These are phyloP conservation scores for Dasypogon diadema DNA, from an alignment of 2,888 invertebrate species.

Conservation along the genomic window DNA sequence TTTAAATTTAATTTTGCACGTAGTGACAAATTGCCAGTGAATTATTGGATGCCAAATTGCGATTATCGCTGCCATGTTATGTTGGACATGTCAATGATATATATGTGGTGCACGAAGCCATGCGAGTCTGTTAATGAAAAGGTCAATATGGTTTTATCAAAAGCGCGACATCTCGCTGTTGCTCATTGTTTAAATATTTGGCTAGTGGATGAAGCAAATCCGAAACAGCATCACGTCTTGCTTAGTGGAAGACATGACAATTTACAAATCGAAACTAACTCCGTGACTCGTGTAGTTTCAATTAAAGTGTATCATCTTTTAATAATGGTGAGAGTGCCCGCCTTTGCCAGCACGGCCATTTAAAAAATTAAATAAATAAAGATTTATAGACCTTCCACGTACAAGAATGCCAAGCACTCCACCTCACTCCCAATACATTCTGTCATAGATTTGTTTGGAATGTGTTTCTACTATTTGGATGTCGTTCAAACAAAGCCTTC, in stretches of 20 bases:
- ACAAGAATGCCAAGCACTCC: not conserved
- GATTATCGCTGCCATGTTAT: slow-evolving; percentile 55
- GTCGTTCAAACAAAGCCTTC: not conserved
- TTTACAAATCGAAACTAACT: too few relatives aligned
- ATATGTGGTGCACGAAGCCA: slow-evolving; percentile 34
- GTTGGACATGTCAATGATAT: slow-evolving; percentile 51
- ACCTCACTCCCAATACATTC: not conserved
- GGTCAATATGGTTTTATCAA: slow-evolving; percentile 42
- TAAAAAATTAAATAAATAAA: slow-evolving; percentile 22
- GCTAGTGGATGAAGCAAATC: too few relatives aligned
- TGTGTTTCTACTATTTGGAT: slow-evolving; percentile 1
- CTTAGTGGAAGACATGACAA: too few relatives aligned
- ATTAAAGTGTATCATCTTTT: slow-evolving; percentile 30
- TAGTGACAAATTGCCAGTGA: slow-evolving; percentile 57
- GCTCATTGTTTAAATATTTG: not conserved
- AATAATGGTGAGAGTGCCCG: slow-evolving; percentile 5
- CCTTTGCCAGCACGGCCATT: not conserved
- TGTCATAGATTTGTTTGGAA: not conserved
- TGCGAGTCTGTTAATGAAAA: slow-evolving; percentile 42
- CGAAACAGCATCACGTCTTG: too few relatives aligned
- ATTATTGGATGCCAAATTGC: slow-evolving; percentile 57
- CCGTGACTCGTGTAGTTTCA: slow-evolving; percentile 32
- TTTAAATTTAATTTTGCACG: slow-evolving; percentile 57
- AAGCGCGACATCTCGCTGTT: slow-evolving; percentile 22
- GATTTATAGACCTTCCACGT: not conserved